These are phyloP conservation scores for Lucifuga dentata DNA, from an alignment of 2,113 vertebrate genomes.

Conservation along the genomic window DNA sequence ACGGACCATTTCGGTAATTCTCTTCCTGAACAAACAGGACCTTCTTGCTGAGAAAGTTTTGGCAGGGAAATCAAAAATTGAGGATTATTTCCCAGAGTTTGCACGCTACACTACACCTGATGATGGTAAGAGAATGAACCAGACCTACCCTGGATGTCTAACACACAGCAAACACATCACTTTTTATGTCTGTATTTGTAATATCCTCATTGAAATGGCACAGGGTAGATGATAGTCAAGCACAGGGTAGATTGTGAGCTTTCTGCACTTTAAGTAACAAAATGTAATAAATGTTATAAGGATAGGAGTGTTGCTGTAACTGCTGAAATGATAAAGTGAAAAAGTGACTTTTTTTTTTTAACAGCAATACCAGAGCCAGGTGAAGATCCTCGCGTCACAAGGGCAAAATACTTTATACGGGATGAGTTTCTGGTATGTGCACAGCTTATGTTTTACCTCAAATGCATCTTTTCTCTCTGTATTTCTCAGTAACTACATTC, in stretches of 20 bases:
- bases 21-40: slow-evolving; percentile 99
- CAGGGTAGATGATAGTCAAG: not conserved
- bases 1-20: slow-evolving; percentile 99
- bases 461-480: too few species aligned
- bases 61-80: slow-evolving; percentile 98
- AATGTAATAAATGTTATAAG: not conserved
- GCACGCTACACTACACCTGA: slow-evolving; percentile 98
- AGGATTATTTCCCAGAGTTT: slow-evolving; percentile 99
- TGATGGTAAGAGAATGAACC: slow-evolving; percentile 86
- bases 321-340: not conserved
- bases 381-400: slow-evolving; percentile 96
- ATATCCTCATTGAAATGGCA: not conserved
- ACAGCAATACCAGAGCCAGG: slow-evolving; percentile 94
- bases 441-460: slow-evolving; percentile 11
- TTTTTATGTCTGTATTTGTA: not conserved
- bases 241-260: too few species aligned
- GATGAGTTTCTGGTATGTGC: slow-evolving; percentile 97
- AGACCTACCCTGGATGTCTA: too few species aligned
- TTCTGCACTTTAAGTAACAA: not conserved
- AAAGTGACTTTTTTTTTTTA: slow-evolving; percentile 31
- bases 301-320: too few species aligned
- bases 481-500: too few species aligned
- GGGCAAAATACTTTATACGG: slow-evolving; percentile 99
- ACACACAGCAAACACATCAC: not conserved
- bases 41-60: slow-evolving; percentile 98